phyloP scores from a whole-genome alignment of 2,888 invertebrate genomes.

The Zele albiditarsus region DNA sequence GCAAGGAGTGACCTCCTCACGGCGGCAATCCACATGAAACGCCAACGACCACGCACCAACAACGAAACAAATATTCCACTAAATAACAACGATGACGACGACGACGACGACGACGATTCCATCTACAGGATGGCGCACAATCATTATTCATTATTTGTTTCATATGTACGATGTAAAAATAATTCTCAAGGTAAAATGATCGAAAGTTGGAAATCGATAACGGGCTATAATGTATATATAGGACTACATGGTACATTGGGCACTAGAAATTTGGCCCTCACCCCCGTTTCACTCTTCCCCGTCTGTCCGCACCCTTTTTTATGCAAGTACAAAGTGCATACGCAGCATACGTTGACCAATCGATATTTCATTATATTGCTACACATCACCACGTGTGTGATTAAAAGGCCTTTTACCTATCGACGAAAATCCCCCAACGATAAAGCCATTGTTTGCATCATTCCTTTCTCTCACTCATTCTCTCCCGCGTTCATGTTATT shows the following conservation, averaged over 20 bases:
- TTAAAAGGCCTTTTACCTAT: slow-evolving; percentile 59
- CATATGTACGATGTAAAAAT: too few relatives aligned
- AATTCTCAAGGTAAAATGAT: too few relatives aligned
- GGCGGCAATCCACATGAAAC: slow-evolving; percentile 11
- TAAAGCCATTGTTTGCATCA: background rate
- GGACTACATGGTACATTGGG: background rate
- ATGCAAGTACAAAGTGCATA: slow-evolving; percentile 70
- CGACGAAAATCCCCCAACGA: slow-evolving; percentile 31
- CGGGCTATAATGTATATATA: background rate
- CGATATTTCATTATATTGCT: slow-evolving; percentile 73
- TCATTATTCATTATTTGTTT: too few relatives aligned
- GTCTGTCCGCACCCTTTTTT: slow-evolving; percentile 31
- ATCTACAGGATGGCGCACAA: too few relatives aligned
- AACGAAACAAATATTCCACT: background rate
- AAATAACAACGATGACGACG: too few relatives aligned
- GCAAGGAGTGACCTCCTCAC: slow-evolving; percentile 53
- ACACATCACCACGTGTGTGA: slow-evolving; percentile 56
- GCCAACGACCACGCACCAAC: background rate
- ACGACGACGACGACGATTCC: too few relatives aligned
- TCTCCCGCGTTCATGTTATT: background rate
- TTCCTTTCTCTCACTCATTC: background rate
- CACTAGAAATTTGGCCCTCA: too few relatives aligned
- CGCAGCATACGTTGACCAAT: slow-evolving; percentile 72
- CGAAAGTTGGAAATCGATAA: too few relatives aligned
- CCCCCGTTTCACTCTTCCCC: background rate